Evolutionary conservation across 2,797 vertebrate species (phyloP).

Genomic region (Syndactyla subalaris): DNA sequence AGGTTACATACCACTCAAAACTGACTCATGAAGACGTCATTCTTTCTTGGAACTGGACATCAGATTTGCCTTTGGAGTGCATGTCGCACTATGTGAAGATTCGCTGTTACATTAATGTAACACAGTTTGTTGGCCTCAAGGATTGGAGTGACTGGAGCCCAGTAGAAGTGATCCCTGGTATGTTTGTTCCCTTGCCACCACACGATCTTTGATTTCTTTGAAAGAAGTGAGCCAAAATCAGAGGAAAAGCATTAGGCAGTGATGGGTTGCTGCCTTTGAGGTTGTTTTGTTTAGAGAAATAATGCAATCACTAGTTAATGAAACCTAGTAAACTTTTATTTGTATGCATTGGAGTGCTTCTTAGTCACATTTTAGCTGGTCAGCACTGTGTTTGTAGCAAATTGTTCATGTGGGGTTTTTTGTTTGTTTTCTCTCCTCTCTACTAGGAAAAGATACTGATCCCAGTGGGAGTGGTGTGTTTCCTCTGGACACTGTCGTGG

Average conservation of each 20-base stretch:
- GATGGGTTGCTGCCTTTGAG: not conserved
- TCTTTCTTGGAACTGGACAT: constrained; percentile 78
- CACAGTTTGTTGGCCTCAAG: constrained; percentile 59
- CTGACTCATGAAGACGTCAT: constrained; percentile 36
- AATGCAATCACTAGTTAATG: not conserved
- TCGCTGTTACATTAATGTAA: constrained; percentile 60
- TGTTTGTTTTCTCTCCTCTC: not conserved
- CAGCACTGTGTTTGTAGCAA: not conserved
- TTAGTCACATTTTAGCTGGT: not conserved
- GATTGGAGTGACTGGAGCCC: constrained; percentile 79
- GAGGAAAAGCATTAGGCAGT: not conserved
- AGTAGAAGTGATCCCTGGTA: constrained; percentile 70
- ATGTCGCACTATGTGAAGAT: constrained; percentile 71
- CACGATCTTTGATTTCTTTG: not conserved
- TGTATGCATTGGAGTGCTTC: not conserved
- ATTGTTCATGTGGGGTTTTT: not conserved
- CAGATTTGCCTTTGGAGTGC: constrained; percentile 78
- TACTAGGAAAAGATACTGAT: constrained; percentile 38
- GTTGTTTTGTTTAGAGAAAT: not conserved
- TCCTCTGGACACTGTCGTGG: constrained; percentile 73
- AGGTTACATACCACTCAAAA: constrained; percentile 65
- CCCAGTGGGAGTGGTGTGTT: constrained; percentile 25
- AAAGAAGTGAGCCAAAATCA: not conserved
- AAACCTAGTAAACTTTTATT: not conserved
- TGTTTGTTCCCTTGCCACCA: not conserved